Percentiles rank a stretch among this genome's conserved stretches.
Conservation (phyloP, 37 sponge, comb jelly and placozoan genomes). For the Halisarca cf. caerulea region DNA sequence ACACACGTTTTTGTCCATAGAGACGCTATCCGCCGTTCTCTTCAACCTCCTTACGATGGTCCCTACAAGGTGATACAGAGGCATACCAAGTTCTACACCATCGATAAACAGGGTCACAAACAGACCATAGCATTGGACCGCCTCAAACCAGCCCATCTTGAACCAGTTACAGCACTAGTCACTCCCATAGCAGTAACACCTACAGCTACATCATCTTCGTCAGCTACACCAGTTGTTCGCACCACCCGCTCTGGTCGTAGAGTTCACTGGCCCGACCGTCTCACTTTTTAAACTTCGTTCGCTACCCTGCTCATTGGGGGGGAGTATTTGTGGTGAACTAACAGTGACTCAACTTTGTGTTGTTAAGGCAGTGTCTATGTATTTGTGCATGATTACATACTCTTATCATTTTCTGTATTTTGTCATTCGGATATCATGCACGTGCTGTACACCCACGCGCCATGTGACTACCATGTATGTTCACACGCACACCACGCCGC, state of each 20-base stretch:
- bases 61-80: constrained; percentile 39
- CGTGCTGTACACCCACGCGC: no score
- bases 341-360: no score
- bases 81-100: constrained; percentile 18
- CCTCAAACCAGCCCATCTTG: constrained; percentile 26
- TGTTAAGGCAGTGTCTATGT: no score
- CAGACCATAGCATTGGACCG: constrained; percentile 17
- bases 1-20: constrained; percentile 42
- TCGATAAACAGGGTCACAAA: constrained; percentile 4
- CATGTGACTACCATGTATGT: no score
- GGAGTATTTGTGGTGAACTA: background rate
- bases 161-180: background rate
- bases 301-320: constrained; percentile 3
- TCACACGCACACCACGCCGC: no score
- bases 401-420: no score
- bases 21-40: constrained; percentile 30
- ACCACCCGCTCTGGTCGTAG: background rate
- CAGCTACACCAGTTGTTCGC: background rate
- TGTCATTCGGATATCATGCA: no score
- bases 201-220: no score
- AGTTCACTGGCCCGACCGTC: constrained; percentile 9
- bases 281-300: background rate
- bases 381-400: no score
- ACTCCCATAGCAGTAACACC: background rate
- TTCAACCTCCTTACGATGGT: constrained; percentile 54